Base-by-base conservation (phyloP, 2,888 invertebrate species). In the Tortricodes alternella region DNA sequence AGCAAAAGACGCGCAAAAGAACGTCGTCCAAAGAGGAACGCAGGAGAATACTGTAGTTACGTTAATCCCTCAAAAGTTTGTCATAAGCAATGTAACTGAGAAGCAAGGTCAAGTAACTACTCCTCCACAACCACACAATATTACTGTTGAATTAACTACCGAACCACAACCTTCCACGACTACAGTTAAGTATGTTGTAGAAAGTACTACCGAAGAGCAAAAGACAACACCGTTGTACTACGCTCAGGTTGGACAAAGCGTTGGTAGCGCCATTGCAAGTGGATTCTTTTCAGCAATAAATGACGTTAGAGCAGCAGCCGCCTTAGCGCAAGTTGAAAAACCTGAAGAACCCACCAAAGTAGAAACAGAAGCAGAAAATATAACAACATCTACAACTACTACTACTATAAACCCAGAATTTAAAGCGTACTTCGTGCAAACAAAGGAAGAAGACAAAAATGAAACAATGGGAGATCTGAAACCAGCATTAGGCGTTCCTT, bases 221-320 rank as follows among this genome's bases (percentile, higher is more conserved):
- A 82, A 76, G 24, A 76, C 80, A 15, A 83, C 62, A 2, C 86
- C 91, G 0, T 80, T 91, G 35, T 92, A 91, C 60, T 91, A 91
- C 51, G 84, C 89, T 5, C 91, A 92, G 68, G 78, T 91, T 0
- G 86, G 86, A 13, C 85, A 82, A 71, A 83, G 77, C 38, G 78
- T 85, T 2, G 85, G 82, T 0, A 78, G 76, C 61, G 75, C 79
- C 32, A 74, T 86, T 34, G 83, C 88, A 1, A 83, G 81, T 61
- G 86, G 85, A 0, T 87, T 92, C 63, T 94, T 92, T 64, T 90
- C 94, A 1, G 92, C 93, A 0, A 78, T 94, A 23, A 93, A 94
- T 9, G 94, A 92, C 61, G 91, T 92, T 18, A 92, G 94, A 74
- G 92, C 92, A 0, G 93, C 93, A 8, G 93, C 93, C 43, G 91